phyloP scores from a whole-genome alignment of 2,888 invertebrate genomes.

The Lasiommata megera region DNA sequence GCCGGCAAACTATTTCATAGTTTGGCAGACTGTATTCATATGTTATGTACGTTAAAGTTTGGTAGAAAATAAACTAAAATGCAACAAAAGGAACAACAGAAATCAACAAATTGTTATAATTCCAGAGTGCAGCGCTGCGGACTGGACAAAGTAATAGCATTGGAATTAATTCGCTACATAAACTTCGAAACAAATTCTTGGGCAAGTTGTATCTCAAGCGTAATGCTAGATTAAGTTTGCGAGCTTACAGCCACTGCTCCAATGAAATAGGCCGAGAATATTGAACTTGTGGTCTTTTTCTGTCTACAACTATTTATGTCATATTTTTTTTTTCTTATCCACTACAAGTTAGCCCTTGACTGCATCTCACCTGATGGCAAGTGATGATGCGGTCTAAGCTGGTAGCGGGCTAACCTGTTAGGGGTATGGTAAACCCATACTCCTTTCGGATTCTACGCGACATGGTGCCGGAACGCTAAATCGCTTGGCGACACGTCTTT shows the following conservation, averaged over 20 bases:
- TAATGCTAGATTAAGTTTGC: constrained; percentile 3
- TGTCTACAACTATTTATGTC: not conserved
- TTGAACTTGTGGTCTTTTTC: not conserved
- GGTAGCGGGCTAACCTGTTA: too few relatives aligned
- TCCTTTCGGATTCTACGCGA: too few relatives aligned
- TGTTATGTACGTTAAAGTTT: too few relatives aligned
- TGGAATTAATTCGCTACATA: constrained; percentile 8
- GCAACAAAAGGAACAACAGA: not conserved
- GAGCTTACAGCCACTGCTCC: constrained; percentile 1
- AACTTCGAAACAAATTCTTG: constrained; percentile 6
- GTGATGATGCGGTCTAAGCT: too few relatives aligned
- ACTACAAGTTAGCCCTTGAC: too few relatives aligned
- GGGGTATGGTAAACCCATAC: too few relatives aligned
- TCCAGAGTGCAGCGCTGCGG: not conserved
- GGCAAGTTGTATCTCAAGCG: constrained; percentile 1
- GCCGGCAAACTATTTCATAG: too few relatives aligned
- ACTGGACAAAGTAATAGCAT: constrained; percentile 1
- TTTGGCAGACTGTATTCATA: too few relatives aligned
- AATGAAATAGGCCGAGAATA: not conserved
- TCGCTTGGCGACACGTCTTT: too few relatives aligned
- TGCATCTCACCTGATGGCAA: too few relatives aligned
- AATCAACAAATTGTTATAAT: constrained; percentile 2
- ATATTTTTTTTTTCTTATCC: not conserved
- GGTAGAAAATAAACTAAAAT: not conserved
- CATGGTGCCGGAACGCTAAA: too few relatives aligned